phyloP scores from a whole-genome alignment of 92 coral and sea anemone genomes.

The Diadumene lineata region DNA sequence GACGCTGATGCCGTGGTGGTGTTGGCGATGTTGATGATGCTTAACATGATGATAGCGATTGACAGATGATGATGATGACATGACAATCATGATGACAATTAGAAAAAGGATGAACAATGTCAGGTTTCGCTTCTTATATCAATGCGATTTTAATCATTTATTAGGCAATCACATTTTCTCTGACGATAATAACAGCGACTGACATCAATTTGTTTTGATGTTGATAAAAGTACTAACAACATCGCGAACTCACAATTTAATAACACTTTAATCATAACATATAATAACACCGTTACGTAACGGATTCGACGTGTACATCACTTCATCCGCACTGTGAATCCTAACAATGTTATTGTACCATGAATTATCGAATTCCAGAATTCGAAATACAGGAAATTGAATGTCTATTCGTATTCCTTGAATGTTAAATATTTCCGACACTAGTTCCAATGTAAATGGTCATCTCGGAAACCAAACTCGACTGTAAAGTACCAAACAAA shows the following conservation, averaged over 20 bases:
- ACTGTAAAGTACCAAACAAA: too few relatives aligned
- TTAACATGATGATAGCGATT: background rate
- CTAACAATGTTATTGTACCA: background rate
- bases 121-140: too few relatives aligned
- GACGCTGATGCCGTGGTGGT: background rate
- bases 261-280: too few relatives aligned
- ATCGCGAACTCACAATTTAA: too few relatives aligned
- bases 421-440: background rate
- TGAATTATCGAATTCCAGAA: background rate
- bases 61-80: background rate
- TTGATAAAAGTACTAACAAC: too few relatives aligned
- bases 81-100: background rate
- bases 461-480: background rate
- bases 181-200: too few relatives aligned
- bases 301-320: too few relatives aligned
- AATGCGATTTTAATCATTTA: too few relatives aligned
- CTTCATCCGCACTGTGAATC: too few relatives aligned
- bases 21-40: conserved; percentile 12
- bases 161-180: too few relatives aligned
- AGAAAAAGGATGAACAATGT: background rate
- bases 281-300: too few relatives aligned
- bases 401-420: background rate
- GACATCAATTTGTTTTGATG: too few relatives aligned
- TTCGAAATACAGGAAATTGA: background rate
- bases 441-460: background rate